phyloP scores from a whole-genome alignment of 1,140 invertebrate species.

The Halictus rubicundus region DNA sequence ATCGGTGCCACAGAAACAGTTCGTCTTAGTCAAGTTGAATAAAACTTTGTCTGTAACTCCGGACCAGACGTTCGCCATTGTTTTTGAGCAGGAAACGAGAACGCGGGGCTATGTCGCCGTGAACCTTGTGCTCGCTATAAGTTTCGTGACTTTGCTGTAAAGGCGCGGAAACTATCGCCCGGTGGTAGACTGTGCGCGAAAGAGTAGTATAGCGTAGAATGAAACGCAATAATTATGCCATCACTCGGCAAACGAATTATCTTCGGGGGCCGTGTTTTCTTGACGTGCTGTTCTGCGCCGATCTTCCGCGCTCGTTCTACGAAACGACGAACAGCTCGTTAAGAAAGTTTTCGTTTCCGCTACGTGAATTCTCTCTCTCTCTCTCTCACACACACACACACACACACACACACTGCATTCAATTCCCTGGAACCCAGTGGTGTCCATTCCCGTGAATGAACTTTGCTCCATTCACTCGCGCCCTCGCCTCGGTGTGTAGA shows the following conservation, averaged over 20 bases:
- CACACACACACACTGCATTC: slow-evolving; percentile 29
- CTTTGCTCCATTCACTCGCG: slow-evolving; percentile 19
- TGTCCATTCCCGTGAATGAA: slow-evolving; percentile 34
- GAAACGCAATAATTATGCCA: slow-evolving; percentile 37
- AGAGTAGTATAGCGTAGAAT: too few relatives aligned
- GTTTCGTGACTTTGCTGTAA: background rate
- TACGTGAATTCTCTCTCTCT: background rate
- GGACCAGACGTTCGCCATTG: slow-evolving; percentile 15
- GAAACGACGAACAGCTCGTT: slow-evolving; percentile 37
- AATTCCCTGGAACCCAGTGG: slow-evolving; percentile 7
- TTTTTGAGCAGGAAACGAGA: slow-evolving; percentile 20
- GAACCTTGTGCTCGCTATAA: slow-evolving; percentile 10
- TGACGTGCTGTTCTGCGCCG: slow-evolving; percentile 16
- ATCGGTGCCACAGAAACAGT: background rate
- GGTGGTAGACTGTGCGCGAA: background rate
- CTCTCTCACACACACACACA: too few relatives aligned
- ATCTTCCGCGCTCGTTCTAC: background rate
- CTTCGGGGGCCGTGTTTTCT: slow-evolving; percentile 25
- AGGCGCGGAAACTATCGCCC: background rate
- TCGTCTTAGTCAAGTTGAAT: slow-evolving; percentile 21
- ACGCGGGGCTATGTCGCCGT: slow-evolving; percentile 10
- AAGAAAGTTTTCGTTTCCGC: slow-evolving; percentile 45
- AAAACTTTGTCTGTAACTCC: slow-evolving; percentile 30
- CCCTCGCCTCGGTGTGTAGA: background rate
- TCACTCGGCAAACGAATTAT: slow-evolving; percentile 35